Conservation (phyloP, 2,113 vertebrate genomes). For the Gavia stellata region DNA sequence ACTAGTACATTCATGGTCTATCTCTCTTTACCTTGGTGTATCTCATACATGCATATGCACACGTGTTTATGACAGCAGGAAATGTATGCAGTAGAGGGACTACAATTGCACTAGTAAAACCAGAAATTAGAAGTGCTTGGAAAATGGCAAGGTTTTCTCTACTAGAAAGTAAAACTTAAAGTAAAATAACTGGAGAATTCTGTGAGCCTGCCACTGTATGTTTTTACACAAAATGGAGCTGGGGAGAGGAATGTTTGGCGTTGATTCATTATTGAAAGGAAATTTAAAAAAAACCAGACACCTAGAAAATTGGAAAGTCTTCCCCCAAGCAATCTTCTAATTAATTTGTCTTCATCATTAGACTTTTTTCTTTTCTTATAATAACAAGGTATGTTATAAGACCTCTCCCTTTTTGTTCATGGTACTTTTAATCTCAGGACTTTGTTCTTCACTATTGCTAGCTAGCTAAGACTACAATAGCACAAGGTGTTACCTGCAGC, state of each 20-base stretch:
- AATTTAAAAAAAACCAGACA: background rate
- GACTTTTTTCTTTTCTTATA: background rate
- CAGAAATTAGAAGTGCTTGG: background rate
- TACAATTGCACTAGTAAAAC: background rate
- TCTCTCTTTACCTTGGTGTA: background rate
- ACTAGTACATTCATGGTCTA: background rate
- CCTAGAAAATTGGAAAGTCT: background rate
- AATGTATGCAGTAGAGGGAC: background rate
- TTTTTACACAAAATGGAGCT: background rate
- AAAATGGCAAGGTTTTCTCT: background rate
- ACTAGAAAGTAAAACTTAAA: background rate
- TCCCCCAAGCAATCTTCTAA: background rate
- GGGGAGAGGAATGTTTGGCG: background rate
- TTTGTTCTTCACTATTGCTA: background rate
- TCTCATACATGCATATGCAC: background rate
- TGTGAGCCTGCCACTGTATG: background rate
- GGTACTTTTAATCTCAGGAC: background rate
- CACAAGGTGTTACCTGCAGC: background rate
- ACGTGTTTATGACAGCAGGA: background rate
- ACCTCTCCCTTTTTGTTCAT: background rate
- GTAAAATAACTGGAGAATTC: background rate
- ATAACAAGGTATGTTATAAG: background rate
- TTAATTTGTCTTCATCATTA: background rate
- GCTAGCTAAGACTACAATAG: background rate
- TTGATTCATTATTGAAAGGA: background rate